Evolutionary conservation across 2,113 vertebrate genomes (phyloP).

Genomic region (Lagopus muta): DNA sequence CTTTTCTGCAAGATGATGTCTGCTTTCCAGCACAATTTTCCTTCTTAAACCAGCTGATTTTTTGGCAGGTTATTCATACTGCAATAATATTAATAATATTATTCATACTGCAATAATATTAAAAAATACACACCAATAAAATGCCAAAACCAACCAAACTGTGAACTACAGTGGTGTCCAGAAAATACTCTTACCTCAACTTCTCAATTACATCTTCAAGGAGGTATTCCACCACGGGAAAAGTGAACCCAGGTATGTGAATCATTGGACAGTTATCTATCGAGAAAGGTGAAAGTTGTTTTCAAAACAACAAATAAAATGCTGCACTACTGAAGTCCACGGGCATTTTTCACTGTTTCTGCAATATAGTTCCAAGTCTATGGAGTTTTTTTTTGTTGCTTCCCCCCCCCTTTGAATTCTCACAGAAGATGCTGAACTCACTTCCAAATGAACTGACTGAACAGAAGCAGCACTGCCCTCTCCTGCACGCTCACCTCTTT

Average conservation of each 20-base stretch:
- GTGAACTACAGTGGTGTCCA: not conserved
- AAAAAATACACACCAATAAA: not conserved
- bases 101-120: not conserved
- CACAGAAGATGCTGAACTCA: not conserved
- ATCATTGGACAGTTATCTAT: constrained; percentile 92
- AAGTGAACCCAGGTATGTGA: constrained; percentile 96
- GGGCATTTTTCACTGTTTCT: not conserved
- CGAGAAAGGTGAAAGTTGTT: not conserved
- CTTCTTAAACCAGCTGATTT: not conserved
- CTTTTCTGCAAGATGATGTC: not conserved
- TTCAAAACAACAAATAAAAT: not conserved
- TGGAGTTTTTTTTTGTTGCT: too few relatives aligned
- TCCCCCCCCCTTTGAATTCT: not conserved
- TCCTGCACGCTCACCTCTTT: not conserved
- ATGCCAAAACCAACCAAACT: not conserved
- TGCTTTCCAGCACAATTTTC: not conserved
- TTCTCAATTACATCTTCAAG: constrained; percentile 94
- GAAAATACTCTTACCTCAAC: constrained; percentile 78
- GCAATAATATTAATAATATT: not conserved
- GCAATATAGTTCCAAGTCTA: not conserved
- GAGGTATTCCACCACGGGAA: constrained; percentile 92
- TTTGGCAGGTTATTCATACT: not conserved
- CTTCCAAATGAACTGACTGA: not conserved
- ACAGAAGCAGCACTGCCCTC: not conserved
- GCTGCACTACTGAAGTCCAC: not conserved